A percentile compares a stretch with the other conserved stretches of the same genome.
Evolutionary conservation across 2,113 vertebrate genomes (phyloP).

Genomic region (Egretta garzetta): DNA sequence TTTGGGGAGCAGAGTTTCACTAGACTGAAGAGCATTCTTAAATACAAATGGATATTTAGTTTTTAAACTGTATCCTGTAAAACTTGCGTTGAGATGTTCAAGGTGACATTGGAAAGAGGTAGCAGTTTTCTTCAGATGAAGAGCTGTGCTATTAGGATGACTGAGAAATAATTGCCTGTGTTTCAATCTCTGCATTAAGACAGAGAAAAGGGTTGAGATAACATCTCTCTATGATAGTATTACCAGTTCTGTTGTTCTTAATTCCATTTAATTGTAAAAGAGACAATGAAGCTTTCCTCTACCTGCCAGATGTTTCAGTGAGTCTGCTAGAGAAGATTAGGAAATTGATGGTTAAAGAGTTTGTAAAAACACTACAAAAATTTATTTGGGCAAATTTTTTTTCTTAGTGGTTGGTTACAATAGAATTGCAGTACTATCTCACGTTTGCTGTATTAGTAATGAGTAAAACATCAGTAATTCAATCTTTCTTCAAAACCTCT

Average conservation of each 20-base stretch:
- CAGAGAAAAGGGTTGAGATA: neutral
- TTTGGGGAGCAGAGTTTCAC: neutral
- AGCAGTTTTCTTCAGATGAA: neutral
- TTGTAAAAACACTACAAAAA: neutral
- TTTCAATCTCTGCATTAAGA: neutral
- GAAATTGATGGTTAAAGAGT: neutral
- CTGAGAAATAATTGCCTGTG: neutral
- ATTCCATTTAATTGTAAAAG: neutral
- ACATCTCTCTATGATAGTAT: neutral
- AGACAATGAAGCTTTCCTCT: neutral
- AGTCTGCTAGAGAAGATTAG: neutral
- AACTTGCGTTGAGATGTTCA: neutral
- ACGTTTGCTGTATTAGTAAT: neutral
- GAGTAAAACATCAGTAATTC: neutral
- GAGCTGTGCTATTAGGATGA: neutral
- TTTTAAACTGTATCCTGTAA: neutral
- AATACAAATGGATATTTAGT: neutral
- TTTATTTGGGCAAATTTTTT: neutral
- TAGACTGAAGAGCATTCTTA: neutral
- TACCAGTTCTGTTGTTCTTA: neutral
- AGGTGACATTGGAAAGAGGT: neutral
- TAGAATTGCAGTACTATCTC: neutral
- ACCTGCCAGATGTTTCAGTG: neutral
- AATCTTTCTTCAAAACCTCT: neutral
- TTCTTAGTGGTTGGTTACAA: neutral